Evolutionary conservation across 2,888 invertebrate genomes (phyloP).

Genomic region (Trachelus troglodyta): DNA sequence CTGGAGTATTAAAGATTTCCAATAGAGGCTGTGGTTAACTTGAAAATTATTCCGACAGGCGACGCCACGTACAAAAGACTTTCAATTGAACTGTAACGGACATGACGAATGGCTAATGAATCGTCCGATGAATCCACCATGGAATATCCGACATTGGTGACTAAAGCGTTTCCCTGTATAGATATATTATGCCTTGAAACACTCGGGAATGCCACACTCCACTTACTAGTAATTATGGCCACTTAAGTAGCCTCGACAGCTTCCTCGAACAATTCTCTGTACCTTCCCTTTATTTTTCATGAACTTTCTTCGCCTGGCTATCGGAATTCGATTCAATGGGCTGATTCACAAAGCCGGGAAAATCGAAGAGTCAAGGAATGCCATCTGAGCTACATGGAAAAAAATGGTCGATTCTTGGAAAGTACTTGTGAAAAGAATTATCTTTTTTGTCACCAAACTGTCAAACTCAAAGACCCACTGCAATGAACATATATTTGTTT

Average conservation of each 20-base stretch:
- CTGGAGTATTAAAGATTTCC: neutral
- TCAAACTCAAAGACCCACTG: neutral
- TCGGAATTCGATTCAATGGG: neutral
- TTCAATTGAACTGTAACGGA: neutral
- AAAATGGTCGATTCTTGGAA: neutral
- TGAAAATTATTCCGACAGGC: neutral
- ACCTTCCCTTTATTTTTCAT: neutral
- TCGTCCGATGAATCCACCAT: neutral
- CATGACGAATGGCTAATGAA: neutral
- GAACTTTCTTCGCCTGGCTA: neutral
- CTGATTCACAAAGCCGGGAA: neutral
- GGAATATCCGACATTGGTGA: neutral
- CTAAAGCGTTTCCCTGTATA: neutral
- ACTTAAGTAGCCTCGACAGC: constrained; percentile 11
- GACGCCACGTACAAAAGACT: neutral
- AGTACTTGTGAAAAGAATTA: neutral
- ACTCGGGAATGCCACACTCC: constrained; percentile 17
- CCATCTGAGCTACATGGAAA: neutral
- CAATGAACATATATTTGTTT: neutral
- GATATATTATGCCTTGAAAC: neutral
- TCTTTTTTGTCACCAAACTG: neutral
- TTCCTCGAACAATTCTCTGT: neutral
- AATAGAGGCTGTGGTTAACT: neutral
- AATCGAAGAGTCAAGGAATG: neutral
- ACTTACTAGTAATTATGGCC: constrained; percentile 25